Base-by-base conservation (phyloP, 2,113 vertebrate genomes). In the Engystomops pustulosus region DNA sequence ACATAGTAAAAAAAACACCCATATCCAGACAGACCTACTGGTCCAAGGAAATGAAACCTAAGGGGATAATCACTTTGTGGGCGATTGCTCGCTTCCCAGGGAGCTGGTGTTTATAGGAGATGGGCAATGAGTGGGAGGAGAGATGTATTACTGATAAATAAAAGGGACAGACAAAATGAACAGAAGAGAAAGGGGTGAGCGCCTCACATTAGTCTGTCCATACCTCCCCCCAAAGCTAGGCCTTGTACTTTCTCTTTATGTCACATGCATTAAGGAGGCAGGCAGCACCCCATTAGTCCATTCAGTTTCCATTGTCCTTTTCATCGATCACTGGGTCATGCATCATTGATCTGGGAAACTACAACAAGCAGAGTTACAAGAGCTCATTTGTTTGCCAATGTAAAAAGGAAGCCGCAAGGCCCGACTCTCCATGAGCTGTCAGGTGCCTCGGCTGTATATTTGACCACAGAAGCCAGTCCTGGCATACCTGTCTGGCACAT, bases 281-380 rank as follows among this genome's bases (percentile, higher is more conserved):
- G 89, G 90, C 90, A 88, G 91, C 78, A 85, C 89, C 89, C 91
- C 80, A 90, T 91, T 89, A 93, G 87, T 89, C 85, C 82, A 58
- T 86, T 92, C 90, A 89, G 90, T 89, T 89, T 89, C 87, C 87
- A 89, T 86, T 86, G 94, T 89, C 90, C 90, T 90, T 89, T 90
- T 90, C 94, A 95, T 94, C 90, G 91, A 94, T 95, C 93, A 88
- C 88, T 88, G 89, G 90, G 91, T 91, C 88, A 89, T 87, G 94
- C 91, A 91, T 91, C 93, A 95, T 91, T 93, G 92, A 95, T 94
- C 94, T 90, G 91, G 93, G 93, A 95, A 95, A 96, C 90, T 93
- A 95, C 92, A 91, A 91, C 90, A 89, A 92, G 92, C 88, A 85
- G 89, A 90, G 89, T 90, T 91, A 94, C 94, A 89, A 94, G 90